Evolutionary conservation across 2,113 vertebrate genomes (phyloP).

Genomic region (Myrmophylax atrothorax): DNA sequence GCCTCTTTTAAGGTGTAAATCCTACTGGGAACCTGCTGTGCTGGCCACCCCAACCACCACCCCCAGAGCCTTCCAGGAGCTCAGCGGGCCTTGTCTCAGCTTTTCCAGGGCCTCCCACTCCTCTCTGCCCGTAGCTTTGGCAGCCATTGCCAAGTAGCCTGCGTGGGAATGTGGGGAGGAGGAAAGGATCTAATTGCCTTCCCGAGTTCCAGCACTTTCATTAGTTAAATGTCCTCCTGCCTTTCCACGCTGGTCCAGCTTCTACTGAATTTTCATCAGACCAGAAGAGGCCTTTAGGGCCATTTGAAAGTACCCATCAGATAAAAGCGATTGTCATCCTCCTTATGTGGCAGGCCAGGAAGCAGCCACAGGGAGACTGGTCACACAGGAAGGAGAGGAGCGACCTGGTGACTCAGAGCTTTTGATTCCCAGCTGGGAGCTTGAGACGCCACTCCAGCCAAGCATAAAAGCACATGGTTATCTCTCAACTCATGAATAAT

Average conservation of each 20-base stretch:
- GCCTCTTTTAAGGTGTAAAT: neutral
- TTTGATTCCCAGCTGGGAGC: constrained; percentile 59
- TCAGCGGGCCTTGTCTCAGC: neutral
- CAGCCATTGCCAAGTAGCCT: neutral
- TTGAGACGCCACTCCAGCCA: constrained; percentile 43
- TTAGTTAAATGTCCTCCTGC: constrained; percentile 43
- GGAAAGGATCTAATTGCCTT: constrained; percentile 16
- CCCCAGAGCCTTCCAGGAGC: neutral
- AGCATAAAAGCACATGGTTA: constrained; percentile 48
- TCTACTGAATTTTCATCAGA: constrained; percentile 65
- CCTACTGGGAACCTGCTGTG: neutral
- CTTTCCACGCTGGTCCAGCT: neutral
- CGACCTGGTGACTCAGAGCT: constrained; percentile 70
- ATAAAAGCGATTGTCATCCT: constrained; percentile 68
- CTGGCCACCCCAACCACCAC: neutral
- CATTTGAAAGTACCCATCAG: constrained; percentile 67
- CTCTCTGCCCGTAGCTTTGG: neutral
- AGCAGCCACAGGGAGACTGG: constrained; percentile 71
- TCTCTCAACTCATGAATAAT: constrained; percentile 58
- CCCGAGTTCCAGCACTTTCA: neutral
- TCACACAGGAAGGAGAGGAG: constrained; percentile 70
- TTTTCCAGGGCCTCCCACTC: neutral
- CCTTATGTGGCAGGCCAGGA: constrained; percentile 61
- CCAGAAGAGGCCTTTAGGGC: constrained; percentile 65
- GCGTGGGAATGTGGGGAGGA: constrained; percentile 17